Conservation (phyloP, 2,797 vertebrate genomes). For the Ctenopoma multispine region DNA sequence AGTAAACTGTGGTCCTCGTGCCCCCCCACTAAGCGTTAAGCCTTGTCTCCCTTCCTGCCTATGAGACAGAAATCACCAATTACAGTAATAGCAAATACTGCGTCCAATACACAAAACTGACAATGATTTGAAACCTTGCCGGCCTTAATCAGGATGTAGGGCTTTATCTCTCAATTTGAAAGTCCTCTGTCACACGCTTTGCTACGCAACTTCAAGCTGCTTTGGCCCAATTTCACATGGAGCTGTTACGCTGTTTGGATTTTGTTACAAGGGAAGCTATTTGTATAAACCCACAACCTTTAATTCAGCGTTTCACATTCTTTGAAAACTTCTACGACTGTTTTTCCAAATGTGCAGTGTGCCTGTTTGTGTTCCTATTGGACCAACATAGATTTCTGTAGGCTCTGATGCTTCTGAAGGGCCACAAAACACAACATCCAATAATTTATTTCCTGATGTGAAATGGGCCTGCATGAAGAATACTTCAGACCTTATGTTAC, state of each 20-base stretch:
- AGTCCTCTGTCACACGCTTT: constrained; percentile 18
- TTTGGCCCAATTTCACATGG: constrained; percentile 54
- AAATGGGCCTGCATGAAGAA: no score
- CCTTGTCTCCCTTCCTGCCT: constrained; percentile 49
- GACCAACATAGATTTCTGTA: no score
- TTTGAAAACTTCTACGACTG: neutral
- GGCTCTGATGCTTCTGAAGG: no score
- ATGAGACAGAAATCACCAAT: constrained; percentile 78
- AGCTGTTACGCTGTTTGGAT: constrained; percentile 36
- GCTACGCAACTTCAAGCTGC: constrained; percentile 52
- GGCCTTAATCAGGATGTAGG: constrained; percentile 59
- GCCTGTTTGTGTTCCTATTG: no score
- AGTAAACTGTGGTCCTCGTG: constrained; percentile 47
- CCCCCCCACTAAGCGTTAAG: constrained; percentile 65
- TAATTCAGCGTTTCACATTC: neutral
- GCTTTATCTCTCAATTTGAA: constrained; percentile 66
- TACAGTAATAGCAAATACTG: constrained; percentile 76
- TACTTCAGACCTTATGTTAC: no score
- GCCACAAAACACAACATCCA: no score
- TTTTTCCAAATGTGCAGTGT: no score
- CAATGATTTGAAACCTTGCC: constrained; percentile 67
- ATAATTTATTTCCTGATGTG: no score
- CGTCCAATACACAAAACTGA: constrained; percentile 61
- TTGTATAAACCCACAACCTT: neutral
- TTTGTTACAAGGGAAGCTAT: constrained; percentile 28